Percentiles rank a stretch among this genome's conserved stretches.
These are phyloP conservation scores for Dermochelys coriacea DNA, from an alignment of 2,797 vertebrate genomes.

Conservation along the genomic window DNA sequence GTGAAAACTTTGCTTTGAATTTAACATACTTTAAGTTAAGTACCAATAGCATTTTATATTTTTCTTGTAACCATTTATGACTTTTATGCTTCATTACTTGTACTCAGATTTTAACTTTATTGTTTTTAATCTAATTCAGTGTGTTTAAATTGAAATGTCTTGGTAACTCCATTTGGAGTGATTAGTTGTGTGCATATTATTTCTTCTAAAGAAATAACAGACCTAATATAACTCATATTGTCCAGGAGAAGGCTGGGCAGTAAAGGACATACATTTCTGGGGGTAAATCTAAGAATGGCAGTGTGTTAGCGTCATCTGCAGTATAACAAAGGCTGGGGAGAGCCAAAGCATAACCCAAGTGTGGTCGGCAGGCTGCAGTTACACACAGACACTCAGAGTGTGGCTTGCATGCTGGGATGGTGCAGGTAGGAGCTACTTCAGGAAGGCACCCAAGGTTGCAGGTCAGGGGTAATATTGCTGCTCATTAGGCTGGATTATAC, in stretches of 20 bases:
- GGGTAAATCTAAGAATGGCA: neutral
- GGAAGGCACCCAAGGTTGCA: neutral
- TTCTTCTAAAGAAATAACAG: neutral
- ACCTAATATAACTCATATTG: neutral
- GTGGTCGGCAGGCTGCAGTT: neutral
- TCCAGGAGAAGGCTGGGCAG: neutral
- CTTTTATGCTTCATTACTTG: neutral
- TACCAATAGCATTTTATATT: neutral
- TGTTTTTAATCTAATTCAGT: neutral
- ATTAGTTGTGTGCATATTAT: neutral
- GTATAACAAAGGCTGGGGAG: neutral
- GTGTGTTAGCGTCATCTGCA: neutral
- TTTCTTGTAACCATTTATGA: neutral
- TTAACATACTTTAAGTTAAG: neutral
- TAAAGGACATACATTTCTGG: neutral
- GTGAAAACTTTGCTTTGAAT: neutral
- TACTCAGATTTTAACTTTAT: neutral
- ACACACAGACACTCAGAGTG: neutral
- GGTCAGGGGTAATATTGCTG: neutral
- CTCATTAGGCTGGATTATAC: neutral
- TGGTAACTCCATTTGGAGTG: neutral
- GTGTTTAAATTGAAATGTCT: neutral
- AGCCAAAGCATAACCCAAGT: neutral
- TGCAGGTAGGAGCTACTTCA: neutral
- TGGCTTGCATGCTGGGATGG: neutral